Evolutionary conservation across 2,113 vertebrate species (phyloP), one percentile per base, ranked within the genome.

Genomic region (Atractosteus spatula): DNA sequence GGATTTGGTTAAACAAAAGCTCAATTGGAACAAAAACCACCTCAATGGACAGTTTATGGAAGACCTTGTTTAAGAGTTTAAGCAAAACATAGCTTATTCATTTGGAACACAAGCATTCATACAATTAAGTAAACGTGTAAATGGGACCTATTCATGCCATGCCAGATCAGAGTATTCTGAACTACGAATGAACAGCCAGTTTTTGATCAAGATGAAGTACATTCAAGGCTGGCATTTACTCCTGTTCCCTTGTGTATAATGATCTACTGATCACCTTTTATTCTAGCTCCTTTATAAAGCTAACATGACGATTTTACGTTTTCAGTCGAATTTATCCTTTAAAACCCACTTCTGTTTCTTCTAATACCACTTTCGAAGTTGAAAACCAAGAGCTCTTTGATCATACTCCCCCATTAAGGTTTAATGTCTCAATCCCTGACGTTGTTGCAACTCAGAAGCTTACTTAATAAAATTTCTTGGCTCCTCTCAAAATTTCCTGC

Each of bases 351-450:
- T 82, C 29, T 81, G 84, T 82, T 88, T 80, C 88, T 84, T 74
- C 79, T 56, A 75, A 82, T 86, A 81, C 80, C 78, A 78, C 83
- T 78, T 82, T 86, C 84, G 63, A 78, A 86, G 82, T 62, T 77
- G 84, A 84, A 85, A 89, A 87, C 42, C 81, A 73, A 56, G 75
- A 42, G 80, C 66, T 84, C 91, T 91, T 91, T 90, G 88, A 92
- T 92, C 78, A 10, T 83, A 81, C 81, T 90, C 89, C 88, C 89
- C 88, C 79, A 85, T 86, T 89, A 87, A 89, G 84, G 87, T 90
- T 89, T 88, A 91, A 91, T 71, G 88, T 92, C 91, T 91, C 89
- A 92, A 90, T 90, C 90, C 89, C 84, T 83, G 81, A 85, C 80
- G 82, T 89, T 89, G 85, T 84, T 83, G 81, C 83, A 84, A 86